Conservation (phyloP, 1,140 invertebrate genomes). For the Cotesia chilonis region DNA sequence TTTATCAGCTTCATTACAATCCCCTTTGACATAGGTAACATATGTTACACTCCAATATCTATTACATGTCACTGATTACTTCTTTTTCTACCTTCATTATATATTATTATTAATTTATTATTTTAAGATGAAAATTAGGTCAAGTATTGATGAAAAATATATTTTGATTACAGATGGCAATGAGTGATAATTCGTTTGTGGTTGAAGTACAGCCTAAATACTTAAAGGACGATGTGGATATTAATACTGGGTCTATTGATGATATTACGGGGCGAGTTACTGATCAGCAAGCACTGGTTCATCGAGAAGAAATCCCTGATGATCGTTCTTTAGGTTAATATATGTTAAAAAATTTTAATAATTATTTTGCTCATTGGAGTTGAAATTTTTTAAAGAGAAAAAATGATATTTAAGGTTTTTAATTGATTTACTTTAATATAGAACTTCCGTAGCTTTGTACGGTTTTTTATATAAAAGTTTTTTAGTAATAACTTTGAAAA, state of each 20-base stretch:
- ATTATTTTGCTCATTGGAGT: too few species aligned
- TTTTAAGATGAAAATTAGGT: background rate
- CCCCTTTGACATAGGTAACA: slow-evolving; percentile 30
- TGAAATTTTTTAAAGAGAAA: too few species aligned
- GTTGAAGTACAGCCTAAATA: slow-evolving; percentile 71
- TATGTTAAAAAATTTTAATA: background rate
- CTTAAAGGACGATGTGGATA: slow-evolving; percentile 48
- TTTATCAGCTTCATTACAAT: slow-evolving; percentile 29
- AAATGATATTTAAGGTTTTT: too few species aligned
- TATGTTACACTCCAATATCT: background rate
- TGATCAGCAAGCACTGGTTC: slow-evolving; percentile 68
- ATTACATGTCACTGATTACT: background rate
- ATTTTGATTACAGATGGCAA: slow-evolving; percentile 54
- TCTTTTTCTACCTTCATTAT: background rate
- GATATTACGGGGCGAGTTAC: slow-evolving; percentile 53
- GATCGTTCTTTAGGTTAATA: slow-evolving; percentile 51
- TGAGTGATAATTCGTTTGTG: slow-evolving; percentile 72
- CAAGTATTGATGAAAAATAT: slow-evolving; percentile 9
- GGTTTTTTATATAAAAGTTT: too few species aligned
- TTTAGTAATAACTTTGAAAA: too few species aligned
- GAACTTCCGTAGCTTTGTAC: too few species aligned
- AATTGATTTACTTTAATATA: too few species aligned
- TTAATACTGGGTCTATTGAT: slow-evolving; percentile 51
- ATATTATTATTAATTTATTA: too few species aligned
- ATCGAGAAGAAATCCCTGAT: slow-evolving; percentile 62